Evolutionary conservation across 2,888 invertebrate species (phyloP), one percentile per base, ranked within the genome.

Genomic region (Trichopria drosophilae): DNA sequence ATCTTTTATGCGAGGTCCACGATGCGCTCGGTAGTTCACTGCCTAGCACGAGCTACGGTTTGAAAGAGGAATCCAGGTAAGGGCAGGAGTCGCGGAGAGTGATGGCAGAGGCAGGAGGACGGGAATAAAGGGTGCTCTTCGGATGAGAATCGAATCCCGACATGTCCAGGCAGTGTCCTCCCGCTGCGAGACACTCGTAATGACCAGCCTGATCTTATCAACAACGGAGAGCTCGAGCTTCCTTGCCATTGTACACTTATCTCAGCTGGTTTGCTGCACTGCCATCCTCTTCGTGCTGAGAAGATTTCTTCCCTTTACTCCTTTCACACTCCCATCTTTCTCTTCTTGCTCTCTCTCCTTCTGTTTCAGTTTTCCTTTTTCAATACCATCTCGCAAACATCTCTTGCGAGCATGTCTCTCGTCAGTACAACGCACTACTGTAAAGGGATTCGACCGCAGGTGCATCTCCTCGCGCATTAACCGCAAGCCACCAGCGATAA

Each of bases 141-240:
- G 64, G 65, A 66, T 63, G 67, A 63, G 67, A 67, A 65, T 64
- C 66, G 64, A 66, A 66, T 61, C 62, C 63, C 66, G 62, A 66
- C 69, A 69, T 68, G 68, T 68, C 66, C 66, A 63, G 59, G 63
- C 63, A 58, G 55, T 64, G 7, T 13, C 13, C 64, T 63, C 69
- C 67, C 59, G 67, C 68, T 69, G 69, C 51, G 69, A 68, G 68
- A 68, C 67, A 67, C 65, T 67, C 66, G 68, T 69, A 69, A 69
- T 69, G 69, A 68, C 68, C 69, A 63, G 60, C 61, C 65, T 65
- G 69, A 69, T 69, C 68, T 69, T 68, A 69, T 69, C 69, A 67
- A 59, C 57, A 54, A 56, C 55, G 54, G 53, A 46, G 58, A 42
- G 52, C 31, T 20, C 48, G 47, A 43, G 57, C 43, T 62, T 62